A percentile compares a stretch with the other conserved stretches of the same genome.
Conservation (phyloP, 1,140 invertebrate species). For the Atta colombica region DNA sequence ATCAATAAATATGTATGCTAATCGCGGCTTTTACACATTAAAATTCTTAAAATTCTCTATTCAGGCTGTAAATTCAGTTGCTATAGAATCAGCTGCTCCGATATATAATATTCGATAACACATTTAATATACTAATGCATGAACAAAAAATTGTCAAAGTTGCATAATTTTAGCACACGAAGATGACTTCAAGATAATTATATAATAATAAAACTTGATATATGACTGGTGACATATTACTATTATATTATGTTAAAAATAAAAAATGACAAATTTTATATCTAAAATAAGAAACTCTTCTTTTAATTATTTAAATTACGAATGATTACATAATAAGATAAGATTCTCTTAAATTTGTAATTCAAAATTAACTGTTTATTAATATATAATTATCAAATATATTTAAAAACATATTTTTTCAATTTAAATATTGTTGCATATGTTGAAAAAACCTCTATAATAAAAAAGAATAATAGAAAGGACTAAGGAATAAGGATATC, state of each 20-base stretch:
- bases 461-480: too few relatives aligned
- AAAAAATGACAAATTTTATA: background rate
- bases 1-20: constrained; percentile 74
- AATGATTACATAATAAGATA: background rate
- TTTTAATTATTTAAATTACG: background rate
- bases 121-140: constrained; percentile 64
- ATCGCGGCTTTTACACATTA: constrained; percentile 50
- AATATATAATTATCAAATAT: background rate
- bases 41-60: constrained; percentile 32
- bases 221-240: background rate
- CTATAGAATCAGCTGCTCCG: constrained; percentile 67
- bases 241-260: background rate
- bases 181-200: background rate
- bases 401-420: too few relatives aligned
- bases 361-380: background rate
- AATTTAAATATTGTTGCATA: too few relatives aligned
- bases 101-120: constrained; percentile 65
- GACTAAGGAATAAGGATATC: too few relatives aligned
- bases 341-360: background rate
- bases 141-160: background rate
- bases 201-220: background rate
- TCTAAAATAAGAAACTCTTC: too few relatives aligned
- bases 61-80: constrained; percentile 49
- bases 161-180: background rate
- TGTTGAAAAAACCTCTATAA: too few relatives aligned